Conservation (phyloP, 2,888 invertebrate genomes). For the Dastarcus helophoroides region DNA sequence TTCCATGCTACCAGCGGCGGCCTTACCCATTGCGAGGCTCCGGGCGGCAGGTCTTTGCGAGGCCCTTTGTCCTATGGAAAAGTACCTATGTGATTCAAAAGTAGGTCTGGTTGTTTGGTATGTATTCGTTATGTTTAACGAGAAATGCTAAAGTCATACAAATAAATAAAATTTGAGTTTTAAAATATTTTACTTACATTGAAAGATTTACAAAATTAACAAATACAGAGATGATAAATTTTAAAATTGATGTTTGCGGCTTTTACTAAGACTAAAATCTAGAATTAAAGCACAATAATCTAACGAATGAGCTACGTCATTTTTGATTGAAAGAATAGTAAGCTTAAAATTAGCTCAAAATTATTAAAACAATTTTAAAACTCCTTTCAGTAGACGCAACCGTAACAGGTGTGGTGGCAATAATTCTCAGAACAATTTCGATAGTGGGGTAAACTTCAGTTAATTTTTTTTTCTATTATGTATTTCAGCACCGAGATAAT, state of each 20-base stretch:
- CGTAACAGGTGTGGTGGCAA: slow-evolving; percentile 16
- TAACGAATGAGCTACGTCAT: slow-evolving; percentile 15
- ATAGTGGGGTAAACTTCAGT: slow-evolving; percentile 14
- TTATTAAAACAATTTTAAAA: no score
- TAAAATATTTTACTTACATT: slow-evolving; percentile 6
- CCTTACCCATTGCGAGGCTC: no score
- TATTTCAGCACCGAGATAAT: slow-evolving; percentile 16
- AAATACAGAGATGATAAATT: no score
- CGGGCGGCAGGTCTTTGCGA: slow-evolving; percentile 1
- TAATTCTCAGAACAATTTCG: slow-evolving; percentile 17
- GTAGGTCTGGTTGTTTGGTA: slow-evolving; percentile 4
- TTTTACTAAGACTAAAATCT: slow-evolving; percentile 15
- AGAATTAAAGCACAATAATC: slow-evolving; percentile 17
- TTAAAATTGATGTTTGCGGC: slow-evolving; percentile 9
- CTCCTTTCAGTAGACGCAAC: slow-evolving; percentile 18
- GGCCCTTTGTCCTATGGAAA: slow-evolving; percentile 4
- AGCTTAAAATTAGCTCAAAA: no score
- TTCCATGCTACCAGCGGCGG: no score
- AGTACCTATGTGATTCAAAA: slow-evolving; percentile 3
- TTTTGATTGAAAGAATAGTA: slow-evolving; percentile 13
- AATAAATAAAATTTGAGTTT: slow-evolving; percentile 9
- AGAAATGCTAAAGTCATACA: slow-evolving; percentile 6
- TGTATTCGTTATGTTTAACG: slow-evolving; percentile 3
- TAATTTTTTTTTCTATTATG: slow-evolving; percentile 9
- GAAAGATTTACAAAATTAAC: slow-evolving; percentile 1